Base-by-base conservation (phyloP, 2,113 vertebrate species). In the Nymphicus hollandicus region DNA sequence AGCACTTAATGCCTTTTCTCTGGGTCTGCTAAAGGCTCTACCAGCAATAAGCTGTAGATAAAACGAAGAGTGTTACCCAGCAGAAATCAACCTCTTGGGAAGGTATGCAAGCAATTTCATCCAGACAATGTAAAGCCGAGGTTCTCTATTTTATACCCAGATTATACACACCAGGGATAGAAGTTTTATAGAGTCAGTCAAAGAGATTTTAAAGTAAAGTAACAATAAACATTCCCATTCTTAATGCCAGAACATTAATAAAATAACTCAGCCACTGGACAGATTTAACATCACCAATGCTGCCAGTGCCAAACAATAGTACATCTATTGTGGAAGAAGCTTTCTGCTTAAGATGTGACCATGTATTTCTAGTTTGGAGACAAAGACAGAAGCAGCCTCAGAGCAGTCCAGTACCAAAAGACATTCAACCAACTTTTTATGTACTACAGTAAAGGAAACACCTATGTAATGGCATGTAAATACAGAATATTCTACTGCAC, bases 41-140 rank as follows among this genome's bases (percentile, higher is more conserved):
- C n/a, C 39, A 72, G 7, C 58, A 56, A 69, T 86, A 4, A 52
- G 12, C 13, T 68, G 33, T 11, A 84, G 25, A 47, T 56, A 41
- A 53, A 85, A 63, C 33, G 33, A 0, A 0, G 1, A 74, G 12
- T 6, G 8, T 22, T 65, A 61, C 5, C 16, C 65, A 71, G 44
- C 1, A 63, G 43, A 52, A 85, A 58, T 33, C n/a, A 80, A 35
- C 44, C n/a, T n/a, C 39, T 25, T 8, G 25, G 19, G 15, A 71
- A 87, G 46, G 29, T 4, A 28, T 13, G 33, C 7, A 53, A 53
- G 53, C 35, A 52, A 4, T 20, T 53, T 55, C 50, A 70, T 27
- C n/a, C 16, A 13, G 7, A 7, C 2, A 5, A 15, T 0, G 13
- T 6, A 37, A 3, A 6, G 10, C 0, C 66, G 31, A 86, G 25